Evolutionary conservation across 2,797 vertebrate genomes (phyloP), one percentile per base, ranked within the genome.

Genomic region (Cottoperca gobio): DNA sequence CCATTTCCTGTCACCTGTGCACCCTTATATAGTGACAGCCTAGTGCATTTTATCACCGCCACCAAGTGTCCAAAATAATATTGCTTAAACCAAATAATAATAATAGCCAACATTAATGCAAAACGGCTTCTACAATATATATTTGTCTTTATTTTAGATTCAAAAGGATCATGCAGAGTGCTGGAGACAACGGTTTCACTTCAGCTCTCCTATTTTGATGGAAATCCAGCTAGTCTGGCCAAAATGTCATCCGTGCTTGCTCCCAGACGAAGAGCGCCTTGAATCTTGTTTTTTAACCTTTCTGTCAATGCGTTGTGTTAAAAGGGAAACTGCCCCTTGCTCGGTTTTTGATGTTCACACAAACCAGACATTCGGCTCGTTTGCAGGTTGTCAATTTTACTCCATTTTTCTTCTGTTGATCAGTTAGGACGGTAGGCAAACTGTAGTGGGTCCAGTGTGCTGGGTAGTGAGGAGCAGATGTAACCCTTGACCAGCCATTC

Each of bases 101-200:
- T n/a, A n/a, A n/a, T n/a, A n/a, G n/a, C n/a, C n/a, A n/a, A n/a
- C n/a, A n/a, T n/a, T n/a, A n/a, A n/a, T n/a, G n/a, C n/a, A n/a
- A n/a, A n/a, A n/a, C n/a, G n/a, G n/a, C n/a, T n/a, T n/a, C n/a
- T n/a, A n/a, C n/a, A n/a, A n/a, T n/a, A n/a, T n/a, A n/a, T n/a
- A n/a, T n/a, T n/a, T n/a, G n/a, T n/a, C n/a, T n/a, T n/a, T n/a
- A n/a, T n/a, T n/a, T n/a, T n/a, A n/a, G n/a, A n/a, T n/a, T n/a
- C n/a, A n/a, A n/a, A n/a, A n/a, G n/a, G n/a, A n/a, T 69, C 85
- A 54, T 50, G 55, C 76, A 48, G 73, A 82, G 73, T 77, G 87
- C 85, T 88, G 84, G 86, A 91, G 71, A 76, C 84, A 76, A 85
- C 50, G 81, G 86, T 94, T 94, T 93, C 88, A 66, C 85, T 93